Evolutionary conservation across 2,113 vertebrate species (phyloP).

Genomic region (Anser brachyrhynchus): DNA sequence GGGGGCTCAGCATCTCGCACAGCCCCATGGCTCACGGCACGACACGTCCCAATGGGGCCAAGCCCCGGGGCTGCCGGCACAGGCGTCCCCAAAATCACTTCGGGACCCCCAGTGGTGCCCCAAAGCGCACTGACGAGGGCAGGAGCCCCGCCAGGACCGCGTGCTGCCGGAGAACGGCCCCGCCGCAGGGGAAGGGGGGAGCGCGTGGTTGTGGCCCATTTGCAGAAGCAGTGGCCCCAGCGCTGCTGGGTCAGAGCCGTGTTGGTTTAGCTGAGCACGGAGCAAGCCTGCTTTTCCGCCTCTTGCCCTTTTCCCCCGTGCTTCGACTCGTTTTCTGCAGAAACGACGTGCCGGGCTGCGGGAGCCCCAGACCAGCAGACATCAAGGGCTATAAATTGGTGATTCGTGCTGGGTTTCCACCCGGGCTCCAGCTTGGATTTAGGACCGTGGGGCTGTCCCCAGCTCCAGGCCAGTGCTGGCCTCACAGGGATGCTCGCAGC

Average conservation of each 20-base stretch:
- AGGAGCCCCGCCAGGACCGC: neutral
- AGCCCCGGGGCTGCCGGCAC: neutral
- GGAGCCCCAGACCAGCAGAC: neutral
- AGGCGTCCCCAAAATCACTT: no score
- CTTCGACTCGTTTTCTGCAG: neutral
- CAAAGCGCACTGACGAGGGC: no score
- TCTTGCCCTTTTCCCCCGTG: neutral
- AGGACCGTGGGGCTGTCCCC: neutral
- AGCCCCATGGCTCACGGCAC: neutral
- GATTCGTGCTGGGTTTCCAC: constrained; percentile 26
- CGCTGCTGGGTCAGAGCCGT: accelerated
- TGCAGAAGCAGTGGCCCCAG: neutral
- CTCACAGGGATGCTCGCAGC: neutral
- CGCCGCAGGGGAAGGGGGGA: accelerated
- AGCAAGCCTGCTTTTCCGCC: accelerated
- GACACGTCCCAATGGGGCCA: neutral
- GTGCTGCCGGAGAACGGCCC: accelerated
- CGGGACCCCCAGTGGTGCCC: no score
- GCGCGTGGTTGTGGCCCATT: accelerated
- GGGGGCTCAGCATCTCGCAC: neutral
- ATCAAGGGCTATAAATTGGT: neutral
- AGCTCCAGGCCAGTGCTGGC: neutral
- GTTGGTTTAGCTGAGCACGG: neutral
- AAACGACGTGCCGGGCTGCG: neutral
- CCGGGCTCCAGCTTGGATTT: neutral